phyloP scores from a whole-genome alignment of 2,888 invertebrate genomes.

The Callyntrura guangdongensis region DNA sequence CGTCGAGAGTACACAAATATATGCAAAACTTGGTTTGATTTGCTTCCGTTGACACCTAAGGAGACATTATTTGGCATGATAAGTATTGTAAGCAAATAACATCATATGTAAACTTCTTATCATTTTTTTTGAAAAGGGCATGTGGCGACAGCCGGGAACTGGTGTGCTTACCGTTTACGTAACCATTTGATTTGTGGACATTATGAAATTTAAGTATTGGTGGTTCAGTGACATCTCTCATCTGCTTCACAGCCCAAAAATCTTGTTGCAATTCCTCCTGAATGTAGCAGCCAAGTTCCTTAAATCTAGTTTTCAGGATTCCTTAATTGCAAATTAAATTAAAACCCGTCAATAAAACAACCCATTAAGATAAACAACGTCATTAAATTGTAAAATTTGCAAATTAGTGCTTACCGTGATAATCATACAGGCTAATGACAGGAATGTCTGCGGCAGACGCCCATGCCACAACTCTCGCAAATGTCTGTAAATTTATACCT shows the following conservation, averaged over 20 bases:
- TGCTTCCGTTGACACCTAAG: constrained; percentile 79
- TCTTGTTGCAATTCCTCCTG: constrained; percentile 82
- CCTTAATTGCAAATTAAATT: constrained; percentile 59
- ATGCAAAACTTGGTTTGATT: constrained; percentile 70
- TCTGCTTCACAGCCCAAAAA: constrained; percentile 81
- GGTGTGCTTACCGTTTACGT: constrained; percentile 80
- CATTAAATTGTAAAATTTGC: constrained; percentile 10
- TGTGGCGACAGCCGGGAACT: no score
- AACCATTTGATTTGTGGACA: constrained; percentile 81
- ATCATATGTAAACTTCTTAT: no score
- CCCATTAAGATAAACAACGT: constrained; percentile 25
- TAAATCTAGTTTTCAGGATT: constrained; percentile 73
- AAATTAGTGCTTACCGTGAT: constrained; percentile 79
- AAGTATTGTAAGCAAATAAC: no score
- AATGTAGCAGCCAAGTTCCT: constrained; percentile 78
- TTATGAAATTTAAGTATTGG: constrained; percentile 82
- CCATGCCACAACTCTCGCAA: constrained; percentile 82
- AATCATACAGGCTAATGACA: constrained; percentile 83
- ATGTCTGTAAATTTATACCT: constrained; percentile 73
- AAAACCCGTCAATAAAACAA: neutral
- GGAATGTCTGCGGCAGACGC: constrained; percentile 82
- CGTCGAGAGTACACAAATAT: constrained; percentile 79
- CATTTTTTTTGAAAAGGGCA: no score
- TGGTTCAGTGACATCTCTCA: constrained; percentile 48
- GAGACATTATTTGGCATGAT: neutral